phyloP scores from a whole-genome alignment of 2,797 vertebrate species.

The Halcyon leucocephala region DNA sequence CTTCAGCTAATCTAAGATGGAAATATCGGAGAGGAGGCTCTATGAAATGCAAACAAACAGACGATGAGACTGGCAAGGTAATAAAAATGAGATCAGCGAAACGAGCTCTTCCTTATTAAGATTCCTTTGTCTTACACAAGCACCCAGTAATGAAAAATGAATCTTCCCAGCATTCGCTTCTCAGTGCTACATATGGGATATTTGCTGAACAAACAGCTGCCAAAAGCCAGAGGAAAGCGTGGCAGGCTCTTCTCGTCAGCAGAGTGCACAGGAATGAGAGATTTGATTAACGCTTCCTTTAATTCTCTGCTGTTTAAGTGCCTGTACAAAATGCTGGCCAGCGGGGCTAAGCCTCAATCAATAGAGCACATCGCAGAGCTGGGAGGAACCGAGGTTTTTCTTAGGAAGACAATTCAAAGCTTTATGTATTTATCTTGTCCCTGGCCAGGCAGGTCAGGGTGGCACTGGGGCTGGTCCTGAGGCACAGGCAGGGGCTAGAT shows the following conservation, averaged over 20 bases:
- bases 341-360: background rate
- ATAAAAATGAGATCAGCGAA: constrained; percentile 62
- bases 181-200: background rate
- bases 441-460: background rate
- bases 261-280: background rate
- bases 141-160: constrained; percentile 46
- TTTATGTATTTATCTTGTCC: background rate
- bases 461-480: background rate
- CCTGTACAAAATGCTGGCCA: background rate
- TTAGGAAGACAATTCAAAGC: background rate
- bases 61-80: constrained; percentile 13
- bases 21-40: background rate
- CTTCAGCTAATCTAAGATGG: background rate
- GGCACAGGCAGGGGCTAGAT: background rate
- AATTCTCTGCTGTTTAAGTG: constrained; percentile 14
- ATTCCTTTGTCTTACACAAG: constrained; percentile 59
- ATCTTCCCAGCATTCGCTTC: background rate
- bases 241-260: background rate
- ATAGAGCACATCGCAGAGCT: background rate
- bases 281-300: constrained; percentile 14
- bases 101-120: constrained; percentile 53
- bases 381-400: background rate
- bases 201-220: constrained; percentile 63
- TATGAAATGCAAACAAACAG: constrained; percentile 32
- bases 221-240: constrained; percentile 3